Evolutionary conservation across 2,113 vertebrate species (phyloP), one percentile per base, ranked within the genome.

Genomic region (Podarcis raffonei): DNA sequence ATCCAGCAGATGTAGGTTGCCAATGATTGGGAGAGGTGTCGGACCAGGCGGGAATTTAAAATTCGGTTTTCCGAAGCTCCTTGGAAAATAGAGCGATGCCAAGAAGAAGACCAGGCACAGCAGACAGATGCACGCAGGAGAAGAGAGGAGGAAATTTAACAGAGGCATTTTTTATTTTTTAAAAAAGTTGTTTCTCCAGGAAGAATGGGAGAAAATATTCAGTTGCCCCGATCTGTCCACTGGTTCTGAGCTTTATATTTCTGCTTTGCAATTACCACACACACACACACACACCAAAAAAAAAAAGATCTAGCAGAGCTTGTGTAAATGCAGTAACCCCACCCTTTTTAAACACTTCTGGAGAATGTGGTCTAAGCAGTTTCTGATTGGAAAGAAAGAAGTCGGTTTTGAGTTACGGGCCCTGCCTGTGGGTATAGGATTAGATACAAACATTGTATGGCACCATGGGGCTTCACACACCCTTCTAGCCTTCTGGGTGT

Each of bases 301-400:
- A 95, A 94, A 93, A 92, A 93, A 32, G 16, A 32, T 13, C n/a
- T 16, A 35, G 32, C 91, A 95, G 92, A 92, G 90, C 92, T 94
- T 94, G 94, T 93, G 94, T 93, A 96, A 95, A 95, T 94, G 94
- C 89, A 89, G 90, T 91, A 92, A 94, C 96, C 95, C 95, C 96
- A 95, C 96, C 96, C 95, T 96, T 92, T 95, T 96, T 95, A 95
- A 95, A 95, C 96, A 96, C 96, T 95, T 95, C 91, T 77, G 85
- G 93, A 96, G 96, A 96, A 96, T 96, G 96, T 94, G 93, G 95
- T 95, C 93, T 93, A 96, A 96, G 96, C 96, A 95, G 96, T 95
- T 96, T 96, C 93, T 94, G 94, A 95, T 93, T 94, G 96, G 95
- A 92, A 95, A 91, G 90, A 89, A 95, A 94, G 91, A 93, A 87